Conservation (phyloP, 2,113 vertebrate genomes). For the Toxostoma redivivum region DNA sequence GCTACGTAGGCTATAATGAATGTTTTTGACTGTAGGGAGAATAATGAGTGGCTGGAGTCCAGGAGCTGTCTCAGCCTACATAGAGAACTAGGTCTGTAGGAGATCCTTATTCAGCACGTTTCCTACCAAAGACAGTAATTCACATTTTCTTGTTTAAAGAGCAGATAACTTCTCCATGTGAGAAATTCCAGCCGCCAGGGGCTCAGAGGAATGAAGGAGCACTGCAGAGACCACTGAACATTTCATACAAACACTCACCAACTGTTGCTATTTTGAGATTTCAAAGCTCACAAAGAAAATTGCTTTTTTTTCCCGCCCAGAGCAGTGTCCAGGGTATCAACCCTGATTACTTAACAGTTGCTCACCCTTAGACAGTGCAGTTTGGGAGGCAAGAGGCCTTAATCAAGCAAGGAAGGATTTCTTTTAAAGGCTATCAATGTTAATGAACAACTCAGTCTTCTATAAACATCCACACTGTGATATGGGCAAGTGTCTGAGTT, state of each 20-base stretch:
- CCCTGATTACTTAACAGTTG: not conserved
- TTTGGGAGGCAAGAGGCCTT: not conserved
- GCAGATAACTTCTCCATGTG: not conserved
- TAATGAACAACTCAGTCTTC: constrained; percentile 1
- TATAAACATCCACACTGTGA: not conserved
- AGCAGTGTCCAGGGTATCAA: not conserved
- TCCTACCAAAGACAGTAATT: not conserved
- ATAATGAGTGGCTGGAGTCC: constrained; percentile 30
- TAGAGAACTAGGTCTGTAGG: constrained; percentile 4
- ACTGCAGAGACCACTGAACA: not conserved
- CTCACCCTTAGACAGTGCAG: not conserved
- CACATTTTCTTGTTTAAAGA: constrained; percentile 40
- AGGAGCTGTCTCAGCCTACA: constrained; percentile 27
- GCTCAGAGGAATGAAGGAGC: not conserved
- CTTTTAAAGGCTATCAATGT: not conserved
- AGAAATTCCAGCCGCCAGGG: not conserved
- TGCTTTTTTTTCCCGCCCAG: not conserved
- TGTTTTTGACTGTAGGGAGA: not conserved
- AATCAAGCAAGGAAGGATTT: not conserved
- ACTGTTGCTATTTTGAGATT: not conserved
- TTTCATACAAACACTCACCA: not conserved
- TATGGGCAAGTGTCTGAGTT: not conserved
- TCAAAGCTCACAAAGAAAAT: not conserved
- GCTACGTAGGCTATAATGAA: constrained; percentile 21
- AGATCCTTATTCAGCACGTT: constrained; percentile 26